A percentile compares a stretch with the other conserved stretches of the same genome.
Conservation (phyloP, 2,888 invertebrate genomes). For the Chymomyza amoena region DNA sequence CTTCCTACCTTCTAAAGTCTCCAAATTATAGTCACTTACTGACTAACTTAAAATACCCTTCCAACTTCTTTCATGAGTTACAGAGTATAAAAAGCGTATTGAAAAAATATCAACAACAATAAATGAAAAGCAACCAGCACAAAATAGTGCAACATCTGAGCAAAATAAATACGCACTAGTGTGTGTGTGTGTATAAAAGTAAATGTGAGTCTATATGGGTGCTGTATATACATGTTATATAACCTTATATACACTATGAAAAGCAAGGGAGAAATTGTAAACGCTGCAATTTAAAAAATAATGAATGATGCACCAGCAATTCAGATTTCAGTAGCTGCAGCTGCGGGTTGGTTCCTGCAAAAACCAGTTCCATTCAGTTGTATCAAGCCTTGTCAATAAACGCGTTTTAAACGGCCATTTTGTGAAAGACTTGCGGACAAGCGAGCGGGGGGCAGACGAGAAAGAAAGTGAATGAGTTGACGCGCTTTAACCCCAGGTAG, state of each 20-base stretch:
- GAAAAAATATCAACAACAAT: neutral
- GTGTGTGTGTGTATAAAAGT: too few species aligned
- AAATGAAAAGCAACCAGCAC: slow-evolving; percentile 35
- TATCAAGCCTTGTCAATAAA: slow-evolving; percentile 42
- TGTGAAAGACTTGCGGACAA: slow-evolving; percentile 7
- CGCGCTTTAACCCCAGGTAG: slow-evolving; percentile 4
- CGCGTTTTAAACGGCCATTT: slow-evolving; percentile 42
- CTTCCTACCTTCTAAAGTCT: neutral
- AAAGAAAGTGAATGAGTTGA: slow-evolving; percentile 23
- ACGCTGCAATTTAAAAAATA: slow-evolving; percentile 45
- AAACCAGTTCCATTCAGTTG: neutral
- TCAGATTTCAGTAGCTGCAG: neutral
- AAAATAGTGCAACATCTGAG: slow-evolving; percentile 65
- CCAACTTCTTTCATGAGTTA: neutral
- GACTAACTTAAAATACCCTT: neutral
- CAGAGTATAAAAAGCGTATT: neutral
- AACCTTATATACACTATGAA: neutral
- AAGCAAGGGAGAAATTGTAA: slow-evolving; percentile 27
- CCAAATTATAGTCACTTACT: neutral
- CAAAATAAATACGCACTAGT: slow-evolving; percentile 52
- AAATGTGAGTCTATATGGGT: too few species aligned
- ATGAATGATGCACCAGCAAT: neutral
- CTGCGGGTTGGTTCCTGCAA: neutral
- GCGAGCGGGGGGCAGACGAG: neutral
- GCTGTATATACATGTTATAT: too few species aligned